A percentile compares a stretch with the other conserved stretches of the same genome.
Conservation (phyloP, 2,797 vertebrate species). For the Alfaro cultratus region DNA sequence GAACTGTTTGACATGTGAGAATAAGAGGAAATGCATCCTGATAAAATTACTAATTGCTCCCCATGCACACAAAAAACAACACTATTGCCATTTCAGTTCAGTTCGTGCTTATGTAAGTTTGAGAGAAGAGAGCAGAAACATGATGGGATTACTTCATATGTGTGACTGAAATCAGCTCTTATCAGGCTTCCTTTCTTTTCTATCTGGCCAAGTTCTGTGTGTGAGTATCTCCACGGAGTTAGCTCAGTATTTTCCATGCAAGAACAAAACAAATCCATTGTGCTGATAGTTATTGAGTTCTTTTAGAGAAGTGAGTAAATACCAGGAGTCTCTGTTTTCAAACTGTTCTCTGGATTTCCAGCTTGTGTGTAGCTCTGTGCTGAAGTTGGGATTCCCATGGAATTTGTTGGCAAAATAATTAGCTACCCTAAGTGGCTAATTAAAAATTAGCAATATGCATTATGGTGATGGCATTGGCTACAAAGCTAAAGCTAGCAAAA, state of each 20-base stretch:
- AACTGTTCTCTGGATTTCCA: neutral
- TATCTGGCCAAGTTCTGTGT: neutral
- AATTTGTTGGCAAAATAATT: neutral
- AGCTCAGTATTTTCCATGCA: neutral
- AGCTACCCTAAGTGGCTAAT: neutral
- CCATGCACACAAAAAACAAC: neutral
- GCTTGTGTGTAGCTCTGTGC: neutral
- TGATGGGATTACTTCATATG: neutral
- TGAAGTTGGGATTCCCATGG: neutral
- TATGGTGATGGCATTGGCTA: no score
- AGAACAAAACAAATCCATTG: constrained; percentile 5
- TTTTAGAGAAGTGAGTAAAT: neutral
- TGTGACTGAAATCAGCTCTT: neutral
- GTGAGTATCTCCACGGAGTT: neutral
- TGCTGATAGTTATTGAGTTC: neutral
- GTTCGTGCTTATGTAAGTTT: neutral
- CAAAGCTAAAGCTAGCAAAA: no score
- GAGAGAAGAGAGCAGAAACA: neutral
- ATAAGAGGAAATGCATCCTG: neutral
- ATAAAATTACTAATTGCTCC: neutral
- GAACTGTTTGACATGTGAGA: neutral
- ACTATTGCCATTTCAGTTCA: neutral
- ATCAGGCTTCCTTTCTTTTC: neutral
- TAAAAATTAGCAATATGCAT: no score
- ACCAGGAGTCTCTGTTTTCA: neutral